Percentiles rank a stretch among this genome's conserved stretches.
Evolutionary conservation across 2,888 invertebrate species (phyloP).

Genomic region (Alviniconcha strummeri): DNA sequence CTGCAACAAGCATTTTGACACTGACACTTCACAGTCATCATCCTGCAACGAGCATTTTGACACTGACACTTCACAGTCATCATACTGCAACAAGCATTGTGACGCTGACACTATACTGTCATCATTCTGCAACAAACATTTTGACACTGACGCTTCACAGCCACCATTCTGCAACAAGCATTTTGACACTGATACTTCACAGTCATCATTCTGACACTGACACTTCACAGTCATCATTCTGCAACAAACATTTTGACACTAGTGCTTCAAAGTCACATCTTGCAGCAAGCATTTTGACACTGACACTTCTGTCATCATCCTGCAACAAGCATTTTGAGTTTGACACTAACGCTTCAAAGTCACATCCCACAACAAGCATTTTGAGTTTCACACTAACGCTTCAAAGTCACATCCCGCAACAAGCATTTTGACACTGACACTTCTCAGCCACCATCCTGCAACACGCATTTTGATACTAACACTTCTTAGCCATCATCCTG

Average conservation of each 20-base stretch:
- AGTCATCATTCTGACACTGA: too few relatives aligned
- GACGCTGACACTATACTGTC: conserved; percentile 78
- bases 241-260: not conserved
- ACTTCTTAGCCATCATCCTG: conserved; percentile 80
- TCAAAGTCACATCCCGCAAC: conserved; percentile 78
- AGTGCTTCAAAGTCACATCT: conserved; percentile 80
- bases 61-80: conserved; percentile 79
- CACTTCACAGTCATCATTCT: conserved; percentile 80
- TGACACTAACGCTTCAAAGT: too few relatives aligned
- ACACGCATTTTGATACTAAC: too few relatives aligned
- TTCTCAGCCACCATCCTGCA: too few relatives aligned
- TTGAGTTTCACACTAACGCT: conserved; percentile 65
- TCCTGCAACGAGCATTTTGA: conserved; percentile 64
- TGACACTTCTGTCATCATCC: conserved; percentile 79
- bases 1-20: too few relatives aligned
- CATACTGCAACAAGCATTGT: conserved; percentile 66
- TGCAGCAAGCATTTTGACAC: conserved; percentile 41
- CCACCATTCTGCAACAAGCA: conserved; percentile 73
- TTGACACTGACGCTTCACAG: conserved; percentile 77
- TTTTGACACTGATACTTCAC: too few relatives aligned
- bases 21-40: conserved; percentile 79
- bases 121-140: conserved; percentile 69
- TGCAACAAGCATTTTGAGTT: conserved; percentile 41
- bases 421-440: not conserved
- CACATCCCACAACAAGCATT: conserved; percentile 69